Evolutionary conservation across 2,888 invertebrate genomes (phyloP), one percentile per base, ranked within the genome.

Genomic region (Drosophila nr. fundita): DNA sequence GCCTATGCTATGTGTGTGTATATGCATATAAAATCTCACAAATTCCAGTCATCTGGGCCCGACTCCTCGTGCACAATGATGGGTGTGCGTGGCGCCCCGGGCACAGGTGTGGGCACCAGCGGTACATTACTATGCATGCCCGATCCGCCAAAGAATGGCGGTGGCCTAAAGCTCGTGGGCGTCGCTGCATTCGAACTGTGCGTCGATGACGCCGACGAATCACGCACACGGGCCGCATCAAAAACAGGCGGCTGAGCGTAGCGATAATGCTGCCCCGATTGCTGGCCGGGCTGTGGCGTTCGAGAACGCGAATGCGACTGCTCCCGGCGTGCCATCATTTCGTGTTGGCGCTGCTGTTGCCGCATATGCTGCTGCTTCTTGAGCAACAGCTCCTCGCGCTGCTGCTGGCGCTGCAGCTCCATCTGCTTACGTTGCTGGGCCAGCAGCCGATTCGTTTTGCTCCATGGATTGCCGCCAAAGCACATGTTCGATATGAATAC

Each of bases 401-500:
- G 73, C 15, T 76, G 76, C 54, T 82, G 86, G 1, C 88, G 82
- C 24, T 84, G 76, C 21, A 78, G 76, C n/a, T 86, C 86, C 8
- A 73, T 59, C 29, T 81, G 87, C 42, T 87, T 85, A 2, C 89
- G 82, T 38, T 90, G 89, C 52, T 78, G 82, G 38, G 82, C 84
- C 21, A 69, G 65, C 30, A 87, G 69, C 0, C 87, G 90, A 63
- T 90, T 87, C 7, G 83, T 59, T 69, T 88, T 78, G 74, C 90
- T 90, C 87, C 87, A 90, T 13, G 90, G 90, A 62, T 96, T 95
- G 91, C 90, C 87, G 49, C 89, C 90, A 32, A 97, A 96, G 91
- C 97, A 93, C 2, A 95, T 94, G 93, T 98, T 97, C 2, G 97
- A 97, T 77, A 97, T 94, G 68, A 95, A 95, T 73, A 97, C 96